Evolutionary conservation across 2,113 vertebrate genomes (phyloP).

Genomic region (Mola mola): DNA sequence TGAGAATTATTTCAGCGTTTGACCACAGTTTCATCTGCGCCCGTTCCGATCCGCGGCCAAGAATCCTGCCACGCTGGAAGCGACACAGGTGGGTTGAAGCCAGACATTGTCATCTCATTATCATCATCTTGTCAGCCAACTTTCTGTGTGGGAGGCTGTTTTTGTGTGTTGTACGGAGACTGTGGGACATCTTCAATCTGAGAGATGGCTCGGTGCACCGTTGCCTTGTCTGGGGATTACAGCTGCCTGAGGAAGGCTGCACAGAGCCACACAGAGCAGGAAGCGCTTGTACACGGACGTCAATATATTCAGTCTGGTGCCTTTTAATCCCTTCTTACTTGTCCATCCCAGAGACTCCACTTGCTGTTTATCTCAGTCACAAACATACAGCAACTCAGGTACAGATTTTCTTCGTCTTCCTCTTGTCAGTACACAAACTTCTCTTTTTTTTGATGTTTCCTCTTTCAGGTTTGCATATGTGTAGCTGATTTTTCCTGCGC

Average conservation of each 20-base stretch:
- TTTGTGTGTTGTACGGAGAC: constrained; percentile 34
- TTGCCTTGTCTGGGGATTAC: constrained; percentile 33
- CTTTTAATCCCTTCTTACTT: constrained; percentile 20
- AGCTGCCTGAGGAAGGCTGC: constrained; percentile 27
- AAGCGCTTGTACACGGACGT: constrained; percentile 25
- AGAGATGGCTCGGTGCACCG: constrained; percentile 29
- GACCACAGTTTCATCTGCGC: constrained; percentile 19
- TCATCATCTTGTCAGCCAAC: too few species aligned
- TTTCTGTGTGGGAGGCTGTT: constrained; percentile 4
- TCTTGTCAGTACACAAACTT: constrained; percentile 47
- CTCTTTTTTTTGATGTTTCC: constrained; percentile 55
- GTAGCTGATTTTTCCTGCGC: constrained; percentile 11
- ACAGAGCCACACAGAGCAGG: constrained; percentile 11
- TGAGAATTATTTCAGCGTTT: constrained; percentile 13
- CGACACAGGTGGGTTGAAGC: constrained; percentile 50
- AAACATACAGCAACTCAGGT: constrained; percentile 30
- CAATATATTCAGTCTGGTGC: constrained; percentile 7
- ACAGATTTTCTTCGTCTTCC: constrained; percentile 17
- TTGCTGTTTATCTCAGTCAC: constrained; percentile 5
- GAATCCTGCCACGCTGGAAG: constrained; percentile 21
- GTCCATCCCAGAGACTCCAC: constrained; percentile 3
- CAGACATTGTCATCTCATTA: constrained; percentile 46
- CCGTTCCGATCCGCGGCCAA: constrained; percentile 20
- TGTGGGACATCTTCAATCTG: constrained; percentile 28
- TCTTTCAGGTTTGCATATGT: constrained; percentile 42